phyloP scores from a whole-genome alignment of 2,797 vertebrate genomes.

The Sparidentex hasta region DNA sequence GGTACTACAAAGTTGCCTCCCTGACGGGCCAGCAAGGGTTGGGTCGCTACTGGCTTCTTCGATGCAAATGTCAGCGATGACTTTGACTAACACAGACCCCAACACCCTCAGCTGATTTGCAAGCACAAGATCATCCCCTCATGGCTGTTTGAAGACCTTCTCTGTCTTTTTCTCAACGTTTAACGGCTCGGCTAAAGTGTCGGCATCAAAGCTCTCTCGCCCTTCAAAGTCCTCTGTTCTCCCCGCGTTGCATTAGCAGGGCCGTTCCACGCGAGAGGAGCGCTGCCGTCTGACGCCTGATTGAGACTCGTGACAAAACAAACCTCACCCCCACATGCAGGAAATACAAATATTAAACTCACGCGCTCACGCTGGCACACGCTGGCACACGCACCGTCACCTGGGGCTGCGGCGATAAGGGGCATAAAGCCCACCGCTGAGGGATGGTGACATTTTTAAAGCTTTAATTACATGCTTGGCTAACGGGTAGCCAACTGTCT shows the following conservation, averaged over 20 bases:
- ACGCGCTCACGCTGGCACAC: conserved; percentile 12
- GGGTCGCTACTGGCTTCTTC: conserved; percentile 16
- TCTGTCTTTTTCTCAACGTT: conserved; percentile 38
- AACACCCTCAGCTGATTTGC: conserved; percentile 33
- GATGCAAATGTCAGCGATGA: neutral
- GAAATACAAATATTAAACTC: conserved; percentile 57
- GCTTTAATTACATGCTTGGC: conserved; percentile 88
- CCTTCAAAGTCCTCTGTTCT: conserved; percentile 63
- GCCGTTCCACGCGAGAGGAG: conserved; percentile 11
- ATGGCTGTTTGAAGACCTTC: conserved; percentile 45
- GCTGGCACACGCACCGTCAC: conserved; percentile 55
- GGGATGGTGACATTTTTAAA: conserved; percentile 82
- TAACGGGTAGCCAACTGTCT: conserved; percentile 76
- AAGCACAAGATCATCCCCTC: conserved; percentile 32
- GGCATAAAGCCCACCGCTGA: conserved; percentile 74
- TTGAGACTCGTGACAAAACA: conserved; percentile 50
- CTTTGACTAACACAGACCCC: conserved; percentile 10
- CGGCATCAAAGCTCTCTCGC: conserved; percentile 55
- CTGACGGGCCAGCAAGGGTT: conserved; percentile 21
- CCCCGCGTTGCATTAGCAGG: conserved; percentile 15
- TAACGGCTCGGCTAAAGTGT: conserved; percentile 27
- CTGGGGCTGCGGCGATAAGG: conserved; percentile 75
- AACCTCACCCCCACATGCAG: conserved; percentile 41
- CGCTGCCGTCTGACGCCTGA: conserved; percentile 44
- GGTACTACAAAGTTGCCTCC: conserved; percentile 25